These are phyloP conservation scores for Schizopygopsis malacanthus DNA, from an alignment of 2,797 vertebrate species.

Conservation along the genomic window DNA sequence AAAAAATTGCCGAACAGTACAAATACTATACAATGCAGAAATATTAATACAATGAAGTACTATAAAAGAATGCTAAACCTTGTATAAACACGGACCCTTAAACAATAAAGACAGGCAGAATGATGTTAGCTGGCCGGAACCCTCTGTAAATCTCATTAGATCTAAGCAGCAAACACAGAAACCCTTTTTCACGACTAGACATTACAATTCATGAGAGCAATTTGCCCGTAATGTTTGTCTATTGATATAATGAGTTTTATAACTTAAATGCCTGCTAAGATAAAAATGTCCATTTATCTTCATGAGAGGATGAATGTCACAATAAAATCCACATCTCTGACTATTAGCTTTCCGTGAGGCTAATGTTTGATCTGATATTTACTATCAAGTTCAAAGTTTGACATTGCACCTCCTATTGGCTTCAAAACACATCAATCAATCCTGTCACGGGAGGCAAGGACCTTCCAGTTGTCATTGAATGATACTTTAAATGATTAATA, in stretches of 20 bases:
- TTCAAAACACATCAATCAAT: conserved; percentile 81
- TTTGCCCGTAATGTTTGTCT: conserved; percentile 29
- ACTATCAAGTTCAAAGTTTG: conserved; percentile 66
- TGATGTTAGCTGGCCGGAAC: neutral
- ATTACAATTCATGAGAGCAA: conserved; percentile 31
- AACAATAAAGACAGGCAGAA: neutral
- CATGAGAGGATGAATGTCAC: conserved; percentile 21
- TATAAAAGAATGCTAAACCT: neutral
- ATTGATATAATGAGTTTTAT: conserved; percentile 38
- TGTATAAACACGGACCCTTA: neutral
- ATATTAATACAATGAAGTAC: neutral
- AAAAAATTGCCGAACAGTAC: neutral
- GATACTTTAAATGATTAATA: conserved; percentile 77
- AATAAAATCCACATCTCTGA: conserved; percentile 24
- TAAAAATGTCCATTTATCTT: conserved; percentile 15
- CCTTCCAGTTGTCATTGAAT: conserved; percentile 74
- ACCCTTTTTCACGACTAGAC: neutral
- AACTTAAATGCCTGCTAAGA: conserved; percentile 13
- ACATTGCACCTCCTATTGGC: conserved; percentile 63
- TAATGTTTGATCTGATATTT: conserved; percentile 52
- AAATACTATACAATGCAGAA: neutral
- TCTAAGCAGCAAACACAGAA: conserved; percentile 1
- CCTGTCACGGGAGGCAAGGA: conserved; percentile 73
- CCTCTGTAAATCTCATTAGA: conserved; percentile 24
- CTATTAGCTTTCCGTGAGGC: conserved; percentile 36